Base-by-base conservation (phyloP, 1,140 invertebrate genomes). In the Orius insidiosus region DNA sequence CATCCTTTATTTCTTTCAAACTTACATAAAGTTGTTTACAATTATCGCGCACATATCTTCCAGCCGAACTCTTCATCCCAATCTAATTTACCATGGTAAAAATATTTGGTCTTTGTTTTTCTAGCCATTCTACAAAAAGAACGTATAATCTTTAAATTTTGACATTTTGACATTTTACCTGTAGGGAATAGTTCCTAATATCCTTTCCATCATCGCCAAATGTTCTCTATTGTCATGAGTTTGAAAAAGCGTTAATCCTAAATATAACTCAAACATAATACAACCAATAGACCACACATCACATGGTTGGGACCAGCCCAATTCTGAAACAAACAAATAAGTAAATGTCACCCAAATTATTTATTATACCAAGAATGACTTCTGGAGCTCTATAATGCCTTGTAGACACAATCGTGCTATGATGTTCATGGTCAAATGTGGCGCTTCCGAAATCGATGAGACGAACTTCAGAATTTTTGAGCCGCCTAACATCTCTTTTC, bases 221-320 rank as follows among this genome's bases (percentile, higher is more conserved):
- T 99, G 96, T 63, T 99, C 96, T 40, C 89, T 76, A 67, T 99
- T 98, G 67, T 98, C 95, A 67, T 99, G 96, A 8, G 96, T 98
- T 78, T 98, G 95, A 70, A 99, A 99, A 51, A 99, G 72, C 36
- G 96, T 98, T 55, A 94, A 94, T 47, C 96, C 95, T 57, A 94
- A 75, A 66, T 98, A 97, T 40, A 99, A 68, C 68, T 99, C 96
- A 68, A 98, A 98, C 64, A 99, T 79, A 54, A 99, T 98, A 66
- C 95, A 98, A 24, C 95, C 96, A 59, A 99, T 88, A 38, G 92
- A 97, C 96, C 96, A 99, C 31, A 98, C 93, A 69, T 99, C 96
- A 68, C 96, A 99, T 6, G 95, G 90, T 63, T 98, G 93, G 24
- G 87, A 70, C 95, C 96, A 99, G n/a, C 94, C 94, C 53, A 99